Base-by-base conservation (phyloP, 2,113 vertebrate genomes). In the Scolopax mira region DNA sequence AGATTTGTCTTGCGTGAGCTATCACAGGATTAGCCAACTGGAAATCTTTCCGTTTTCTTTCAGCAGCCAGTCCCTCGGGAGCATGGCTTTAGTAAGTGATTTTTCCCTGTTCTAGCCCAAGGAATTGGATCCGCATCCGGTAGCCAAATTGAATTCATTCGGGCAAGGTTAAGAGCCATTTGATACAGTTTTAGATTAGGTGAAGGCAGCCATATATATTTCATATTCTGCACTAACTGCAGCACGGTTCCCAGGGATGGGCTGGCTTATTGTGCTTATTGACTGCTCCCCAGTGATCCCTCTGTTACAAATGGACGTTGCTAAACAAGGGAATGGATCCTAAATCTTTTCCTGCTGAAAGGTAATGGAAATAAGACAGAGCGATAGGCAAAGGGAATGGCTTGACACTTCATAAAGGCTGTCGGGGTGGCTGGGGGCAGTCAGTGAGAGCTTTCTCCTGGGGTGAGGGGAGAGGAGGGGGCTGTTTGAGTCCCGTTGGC, bases 131-230 rank as follows among this genome's bases (percentile, higher is more conserved):
- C 91, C 23, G 52, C 91, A 94, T 88, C 95, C 88, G 7, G 94
- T 94, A 95, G 95, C 96, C 96, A 97, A 97, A 97, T 91, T 97
- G 94, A 97, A 97, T 97, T 97, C 94, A 86, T 93, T 96, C 80
- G 82, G 93, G 96, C 95, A 89, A 89, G 93, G 95, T 97, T 96
- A 96, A 95, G 89, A 97, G 90, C 88, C 79, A 41, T 95, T 92
- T 97, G 91, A 95, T 97, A 91, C 89, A 94, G 91, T 85, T 93
- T 95, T 92, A 96, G 96, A 96, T 96, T 75, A 96, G 96, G 92
- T 79, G 94, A 60, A 95, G 95, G 94, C 89, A 96, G 90, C 78
- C 89, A 49, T 82, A 94, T 89, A 91, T 95, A 93, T 96, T 93
- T 94, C 88, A 95, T 93, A 92, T 93, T 89, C 94, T 52, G 58